These are phyloP conservation scores for Baryphthengus martii DNA, from an alignment of 2,113 vertebrate species.

Conservation along the genomic window DNA sequence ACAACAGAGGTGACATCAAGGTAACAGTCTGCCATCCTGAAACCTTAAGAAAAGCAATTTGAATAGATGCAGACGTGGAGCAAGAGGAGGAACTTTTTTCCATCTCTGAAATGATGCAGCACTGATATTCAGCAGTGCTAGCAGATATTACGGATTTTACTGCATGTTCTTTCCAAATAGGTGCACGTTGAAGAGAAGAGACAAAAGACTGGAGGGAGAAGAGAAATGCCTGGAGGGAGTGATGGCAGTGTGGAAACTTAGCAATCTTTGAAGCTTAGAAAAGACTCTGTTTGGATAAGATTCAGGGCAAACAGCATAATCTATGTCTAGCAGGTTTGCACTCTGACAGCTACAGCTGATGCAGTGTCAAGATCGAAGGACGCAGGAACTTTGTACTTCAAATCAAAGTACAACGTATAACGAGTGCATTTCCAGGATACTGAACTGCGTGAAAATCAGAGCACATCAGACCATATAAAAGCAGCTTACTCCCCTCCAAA, in stretches of 20 bases:
- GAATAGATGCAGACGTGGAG: not conserved
- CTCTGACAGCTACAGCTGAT: conserved; percentile 23
- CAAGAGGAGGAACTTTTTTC: not conserved
- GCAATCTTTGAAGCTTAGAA: not conserved
- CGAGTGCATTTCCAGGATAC: not conserved
- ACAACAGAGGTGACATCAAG: not conserved
- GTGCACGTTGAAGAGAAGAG: not conserved
- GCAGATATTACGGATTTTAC: not conserved
- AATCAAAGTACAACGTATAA: not conserved
- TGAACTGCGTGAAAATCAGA: not conserved
- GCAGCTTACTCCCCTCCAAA: not conserved
- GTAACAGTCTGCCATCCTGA: not conserved
- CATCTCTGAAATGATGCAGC: not conserved
- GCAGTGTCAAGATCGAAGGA: not conserved
- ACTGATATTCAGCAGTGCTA: not conserved
- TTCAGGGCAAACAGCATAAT: conserved; percentile 26
- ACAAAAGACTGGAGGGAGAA: not conserved
- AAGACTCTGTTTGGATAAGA: conserved; percentile 36
- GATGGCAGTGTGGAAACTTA: not conserved
- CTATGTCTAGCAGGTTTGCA: not conserved
- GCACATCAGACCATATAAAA: not conserved
- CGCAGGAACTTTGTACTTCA: conserved; percentile 2
- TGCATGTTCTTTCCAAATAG: not conserved
- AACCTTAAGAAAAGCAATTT: not conserved
- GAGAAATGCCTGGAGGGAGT: not conserved